A percentile compares a stretch with the other conserved stretches of the same genome.
These are phyloP conservation scores for Drosophila kepulauana DNA, from an alignment of 1,140 invertebrate genomes.

Conservation along the genomic window DNA sequence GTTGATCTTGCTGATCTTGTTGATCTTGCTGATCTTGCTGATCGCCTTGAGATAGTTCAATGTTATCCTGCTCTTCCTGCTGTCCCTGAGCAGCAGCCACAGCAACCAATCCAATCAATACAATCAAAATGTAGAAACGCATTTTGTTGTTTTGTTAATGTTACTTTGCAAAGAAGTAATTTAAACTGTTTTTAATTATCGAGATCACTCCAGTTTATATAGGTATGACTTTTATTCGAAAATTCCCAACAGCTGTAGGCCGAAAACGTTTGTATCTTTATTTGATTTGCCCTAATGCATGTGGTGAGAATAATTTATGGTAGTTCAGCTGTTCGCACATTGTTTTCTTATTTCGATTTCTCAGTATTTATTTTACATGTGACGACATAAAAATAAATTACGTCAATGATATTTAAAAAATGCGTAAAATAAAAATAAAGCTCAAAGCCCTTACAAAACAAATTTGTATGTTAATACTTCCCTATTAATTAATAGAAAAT, in stretches of 20 bases:
- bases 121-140: conserved; percentile 19
- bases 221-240: neutral
- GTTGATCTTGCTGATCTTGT: neutral
- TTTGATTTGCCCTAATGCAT: neutral
- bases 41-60: neutral
- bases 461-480: too few relatives aligned
- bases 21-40: neutral
- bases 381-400: conserved; percentile 1
- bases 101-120: conserved; percentile 14
- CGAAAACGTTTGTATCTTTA: conserved; percentile 2
- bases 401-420: too few relatives aligned
- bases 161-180: neutral
- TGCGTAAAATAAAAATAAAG: too few relatives aligned
- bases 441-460: too few relatives aligned
- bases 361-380: neutral
- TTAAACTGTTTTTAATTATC: neutral
- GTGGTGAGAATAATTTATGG: neutral
- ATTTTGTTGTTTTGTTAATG: conserved; percentile 5
- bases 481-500: too few relatives aligned
- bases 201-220: conserved; percentile 2
- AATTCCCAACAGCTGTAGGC: conserved; percentile 14
- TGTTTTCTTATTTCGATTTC: neutral
- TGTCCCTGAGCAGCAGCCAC: conserved; percentile 11
- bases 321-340: neutral
- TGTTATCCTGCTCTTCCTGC: neutral